Base-by-base conservation (phyloP, 2,797 vertebrate species). In the Acridotheres tristis region DNA sequence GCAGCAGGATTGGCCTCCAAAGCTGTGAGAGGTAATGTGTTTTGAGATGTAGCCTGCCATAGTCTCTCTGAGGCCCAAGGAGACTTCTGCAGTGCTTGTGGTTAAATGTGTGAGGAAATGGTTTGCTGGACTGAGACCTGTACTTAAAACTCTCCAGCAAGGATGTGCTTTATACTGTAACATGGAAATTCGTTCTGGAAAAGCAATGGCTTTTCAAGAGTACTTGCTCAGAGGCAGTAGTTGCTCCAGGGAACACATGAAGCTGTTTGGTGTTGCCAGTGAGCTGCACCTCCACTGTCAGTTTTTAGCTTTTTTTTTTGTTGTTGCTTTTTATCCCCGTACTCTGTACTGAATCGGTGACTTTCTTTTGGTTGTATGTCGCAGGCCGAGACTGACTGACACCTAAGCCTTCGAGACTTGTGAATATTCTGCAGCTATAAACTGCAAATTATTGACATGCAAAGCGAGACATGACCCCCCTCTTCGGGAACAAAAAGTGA, bases 301-400 rank as follows among this genome's bases (percentile, higher is more conserved):
- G 54, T 88, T 83, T 81, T 88, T 85, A 23, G 54, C 78, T 51
- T 38, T 53, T 42, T 45, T 6, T 67, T 79, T 30, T 88, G 72
- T 75, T 89, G 58, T 67, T 85, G 34, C 26, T 47, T 90, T 45
- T 73, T 62, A 27, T 29, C 40, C 73, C 90, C 3, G 2, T 93
- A 84, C 87, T 96, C 81, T 81, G 82, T 97, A 98, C 97, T 98
- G 97, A 98, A 98, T 96, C 95, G 96, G 97, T 98, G 97, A 98
- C 97, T 98, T 97, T 98, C 94, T 98, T 98, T 97, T 98, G 97
- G 95, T 98, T 98, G 98, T 98, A 96, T 98, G 97, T 98, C 98
- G 57, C 98, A 98, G 98, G 98, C 98, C 97, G 91, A 98, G 98
- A 98, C 96, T 98, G 98, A 98, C 97, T 92, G 98, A 98, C 97